Base-by-base conservation (phyloP, 2,888 invertebrate genomes). In the Calliphora vomitoria region DNA sequence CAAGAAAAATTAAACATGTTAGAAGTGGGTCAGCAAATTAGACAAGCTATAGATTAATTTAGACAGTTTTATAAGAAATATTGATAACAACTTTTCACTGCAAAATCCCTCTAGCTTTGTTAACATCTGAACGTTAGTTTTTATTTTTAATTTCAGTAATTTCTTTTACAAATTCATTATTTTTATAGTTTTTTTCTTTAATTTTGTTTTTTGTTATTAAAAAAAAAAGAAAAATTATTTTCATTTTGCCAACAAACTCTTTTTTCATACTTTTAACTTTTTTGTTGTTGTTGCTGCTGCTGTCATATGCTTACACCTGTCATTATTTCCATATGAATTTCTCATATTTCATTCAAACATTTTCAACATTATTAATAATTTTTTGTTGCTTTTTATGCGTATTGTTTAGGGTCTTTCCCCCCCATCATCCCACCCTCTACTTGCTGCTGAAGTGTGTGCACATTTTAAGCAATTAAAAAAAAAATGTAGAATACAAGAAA, bases 391-490 rank as follows among this genome's bases (percentile, higher is more conserved):
- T 5, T n/a, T 53, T 38, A 25, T 62, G 38, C 4, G 44, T 13
- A 18, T 81, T 13, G 20, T 72, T 64, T 41, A 47, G 20, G 25
- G 0, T 18, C 18, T 71, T 20, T 10, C 44, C 11, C 25, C 20
- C 4, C 8, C n/a, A 13, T 13, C 3, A 13, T 8, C 3, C 11
- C 11, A 13, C 55, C 55, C 10, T 18, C 1, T 18, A 64, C 5
- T 31, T 78, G 20, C 11, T 18, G 4, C 13, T 44, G 47, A 8
- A 50, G 60, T 38, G 53, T 66, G 53, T 66, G 44, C 31, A 69
- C 69, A 83, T 72, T 84, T 80, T 71, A 44, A 87, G 66, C 83
- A 87, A 81, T 76, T 83, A 78, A 75, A 87, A 64, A 81, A 87
- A 55, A 76, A 69, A 72, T 66, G 44, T 20, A 11, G 64, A 76